Conservation (phyloP, 2,113 vertebrate genomes). For the Orycteropus afer region DNA sequence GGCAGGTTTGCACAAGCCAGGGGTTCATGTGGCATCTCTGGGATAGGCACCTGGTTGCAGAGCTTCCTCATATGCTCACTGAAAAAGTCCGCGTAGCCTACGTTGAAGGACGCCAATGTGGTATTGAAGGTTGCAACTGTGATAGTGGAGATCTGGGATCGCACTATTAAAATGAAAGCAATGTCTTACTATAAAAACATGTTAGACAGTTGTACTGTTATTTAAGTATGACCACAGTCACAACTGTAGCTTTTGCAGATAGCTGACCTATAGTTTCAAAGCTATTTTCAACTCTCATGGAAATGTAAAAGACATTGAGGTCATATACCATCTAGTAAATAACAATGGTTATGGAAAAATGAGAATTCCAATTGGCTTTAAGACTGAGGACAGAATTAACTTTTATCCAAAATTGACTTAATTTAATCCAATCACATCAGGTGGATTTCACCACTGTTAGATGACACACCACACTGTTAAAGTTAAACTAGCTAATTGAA, state of each 20-base stretch:
- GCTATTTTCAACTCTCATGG: neutral
- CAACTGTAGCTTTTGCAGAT: neutral
- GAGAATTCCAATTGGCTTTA: neutral
- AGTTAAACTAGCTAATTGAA: neutral
- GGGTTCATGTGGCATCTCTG: conserved; percentile 94
- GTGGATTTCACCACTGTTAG: neutral
- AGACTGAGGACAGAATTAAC: neutral
- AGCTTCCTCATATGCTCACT: conserved; percentile 98
- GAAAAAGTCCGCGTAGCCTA: conserved; percentile 98
- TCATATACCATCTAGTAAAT: neutral
- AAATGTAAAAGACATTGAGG: neutral
- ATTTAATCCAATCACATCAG: neutral
- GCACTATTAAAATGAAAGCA: conserved; percentile 86
- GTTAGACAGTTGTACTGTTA: neutral
- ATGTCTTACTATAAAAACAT: neutral
- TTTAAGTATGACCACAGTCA: neutral
- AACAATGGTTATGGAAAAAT: neutral
- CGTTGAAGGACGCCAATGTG: conserved; percentile 97
- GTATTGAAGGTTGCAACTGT: conserved; percentile 99
- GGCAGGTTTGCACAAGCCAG: conserved; percentile 97
- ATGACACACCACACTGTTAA: neutral
- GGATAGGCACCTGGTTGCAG: conserved; percentile 94
- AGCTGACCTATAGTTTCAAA: neutral
- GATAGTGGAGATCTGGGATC: conserved; percentile 99
- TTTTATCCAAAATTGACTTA: neutral